Conservation (phyloP, 23 tunicate genomes). For the Pegea sp. region DNA sequence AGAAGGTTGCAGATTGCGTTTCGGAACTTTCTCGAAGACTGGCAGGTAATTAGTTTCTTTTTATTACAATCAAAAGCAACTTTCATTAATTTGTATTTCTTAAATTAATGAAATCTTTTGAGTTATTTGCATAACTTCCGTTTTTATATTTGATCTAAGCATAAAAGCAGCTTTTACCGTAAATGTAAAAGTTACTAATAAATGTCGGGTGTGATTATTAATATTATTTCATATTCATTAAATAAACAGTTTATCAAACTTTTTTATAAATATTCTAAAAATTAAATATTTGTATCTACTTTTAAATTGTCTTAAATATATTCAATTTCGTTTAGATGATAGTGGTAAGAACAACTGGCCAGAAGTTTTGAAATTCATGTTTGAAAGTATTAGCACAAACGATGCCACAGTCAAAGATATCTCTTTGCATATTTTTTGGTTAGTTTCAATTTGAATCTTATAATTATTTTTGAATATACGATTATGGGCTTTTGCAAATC, state of each 20-base stretch:
- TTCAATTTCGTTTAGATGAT: constrained; percentile 32
- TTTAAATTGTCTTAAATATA: not conserved
- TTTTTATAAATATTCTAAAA: not conserved
- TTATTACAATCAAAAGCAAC: too few relatives aligned
- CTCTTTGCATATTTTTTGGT: constrained; percentile 67
- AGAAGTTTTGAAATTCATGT: constrained; percentile 64
- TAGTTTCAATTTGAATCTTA: too few relatives aligned
- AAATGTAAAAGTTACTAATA: too few relatives aligned
- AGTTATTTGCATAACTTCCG: too few relatives aligned
- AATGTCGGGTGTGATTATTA: too few relatives aligned
- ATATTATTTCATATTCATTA: too few relatives aligned
- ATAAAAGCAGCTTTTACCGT: too few relatives aligned
- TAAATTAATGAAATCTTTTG: too few relatives aligned
- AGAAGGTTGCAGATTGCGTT: constrained; percentile 51
- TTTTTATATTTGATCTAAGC: too few relatives aligned
- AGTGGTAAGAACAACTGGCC: constrained; percentile 69
- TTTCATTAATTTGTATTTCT: too few relatives aligned
- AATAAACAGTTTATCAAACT: too few relatives aligned
- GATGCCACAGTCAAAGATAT: constrained; percentile 32
- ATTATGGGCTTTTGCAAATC: not conserved
- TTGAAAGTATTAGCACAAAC: constrained; percentile 53
- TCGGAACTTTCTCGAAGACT: constrained; percentile 63
- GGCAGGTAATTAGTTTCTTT: constrained; percentile 40
- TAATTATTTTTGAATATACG: too few relatives aligned
- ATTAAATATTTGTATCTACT: not conserved